Evolutionary conservation across 2,888 invertebrate species (phyloP), one percentile per base, ranked within the genome.

Genomic region (Beris chalybata): DNA sequence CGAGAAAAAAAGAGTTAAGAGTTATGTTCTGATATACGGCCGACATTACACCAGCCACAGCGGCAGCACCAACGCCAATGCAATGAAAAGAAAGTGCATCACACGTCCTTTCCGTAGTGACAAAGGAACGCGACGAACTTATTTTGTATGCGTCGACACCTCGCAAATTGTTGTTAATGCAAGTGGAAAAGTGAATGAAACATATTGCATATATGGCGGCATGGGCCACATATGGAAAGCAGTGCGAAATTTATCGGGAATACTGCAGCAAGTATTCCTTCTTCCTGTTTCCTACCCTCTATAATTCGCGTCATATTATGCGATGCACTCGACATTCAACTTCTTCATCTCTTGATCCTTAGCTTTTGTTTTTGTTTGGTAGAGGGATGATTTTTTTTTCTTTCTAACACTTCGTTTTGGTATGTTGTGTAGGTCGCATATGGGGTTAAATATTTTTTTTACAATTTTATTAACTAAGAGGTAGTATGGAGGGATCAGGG

Each of bases 81-180:
- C 52, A 52, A 54, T 30, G 29, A 50, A 61, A 61, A 32, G 38
- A 59, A 55, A 55, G 9, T 47, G 31, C n/a, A 15, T 6, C 15
- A 15, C 48, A 48, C 48, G n/a, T 48, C 48, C 15, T 48, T 48
- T 15, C 7, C 38, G 9, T 7, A 48, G 32, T 15, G 13, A 54
- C 53, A 63, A 63, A 53, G n/a, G 45, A 69, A 38, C 38, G 66
- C 64, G 57, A 30, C 58, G 56, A 65, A 67, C 45, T 65, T 57
- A 43, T 67, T 63, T 30, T 67, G 61, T 65, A 69, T 69, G 67
- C 69, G 58, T 67, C 67, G 43, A 67, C 69, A 69, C 69, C 69
- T 69, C 67, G 47, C 53, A 63, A 69, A 69, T 64, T 67, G 69
- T 69, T 66, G 65, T 69, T 63, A 66, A 67, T 67, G 67, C 65